Evolutionary conservation across 2,888 invertebrate species (phyloP).

Genomic region (Heterodera filipjevi): DNA sequence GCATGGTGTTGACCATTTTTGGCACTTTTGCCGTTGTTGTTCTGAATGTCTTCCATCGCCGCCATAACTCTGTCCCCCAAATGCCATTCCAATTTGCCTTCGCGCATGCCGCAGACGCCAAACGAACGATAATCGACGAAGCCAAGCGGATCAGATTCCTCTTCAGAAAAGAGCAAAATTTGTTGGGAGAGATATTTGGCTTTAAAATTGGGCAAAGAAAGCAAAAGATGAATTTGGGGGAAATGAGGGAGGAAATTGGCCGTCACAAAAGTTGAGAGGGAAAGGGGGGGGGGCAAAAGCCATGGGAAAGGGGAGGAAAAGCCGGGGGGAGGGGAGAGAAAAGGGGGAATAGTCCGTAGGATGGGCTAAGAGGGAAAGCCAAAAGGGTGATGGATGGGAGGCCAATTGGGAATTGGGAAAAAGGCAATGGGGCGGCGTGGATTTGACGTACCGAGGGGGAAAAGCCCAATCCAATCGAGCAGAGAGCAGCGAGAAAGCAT

Average conservation of each 20-base stretch:
- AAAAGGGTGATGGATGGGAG: conserved; percentile 2
- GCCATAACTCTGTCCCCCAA: conserved; percentile 25
- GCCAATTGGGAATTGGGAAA: conserved; percentile 6
- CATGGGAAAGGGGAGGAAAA: neutral
- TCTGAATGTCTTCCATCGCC: conserved; percentile 5
- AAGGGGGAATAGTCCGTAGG: neutral
- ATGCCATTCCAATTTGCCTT: conserved; percentile 41
- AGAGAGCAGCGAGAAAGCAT: conserved; percentile 7
- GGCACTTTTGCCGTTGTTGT: conserved; percentile 18
- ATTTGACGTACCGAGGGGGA: conserved; percentile 24
- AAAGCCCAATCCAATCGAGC: conserved; percentile 33
- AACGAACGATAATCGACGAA: conserved; percentile 46
- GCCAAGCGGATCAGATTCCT: conserved; percentile 38
- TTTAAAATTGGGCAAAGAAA: too few relatives aligned
- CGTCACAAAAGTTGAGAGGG: too few relatives aligned
- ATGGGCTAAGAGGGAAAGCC: neutral
- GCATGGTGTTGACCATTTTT: conserved; percentile 10
- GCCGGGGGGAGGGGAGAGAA: neutral
- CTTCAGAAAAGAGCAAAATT: neutral
- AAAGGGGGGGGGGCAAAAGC: too few relatives aligned
- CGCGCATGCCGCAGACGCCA: conserved; percentile 39
- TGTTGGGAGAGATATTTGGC: neutral
- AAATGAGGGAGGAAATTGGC: too few relatives aligned
- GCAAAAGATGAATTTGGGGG: neutral
- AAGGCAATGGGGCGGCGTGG: neutral